Percentiles rank a stretch among this genome's conserved stretches.
Conservation (phyloP, 1,140 invertebrate genomes). For the Colletes gigas region DNA sequence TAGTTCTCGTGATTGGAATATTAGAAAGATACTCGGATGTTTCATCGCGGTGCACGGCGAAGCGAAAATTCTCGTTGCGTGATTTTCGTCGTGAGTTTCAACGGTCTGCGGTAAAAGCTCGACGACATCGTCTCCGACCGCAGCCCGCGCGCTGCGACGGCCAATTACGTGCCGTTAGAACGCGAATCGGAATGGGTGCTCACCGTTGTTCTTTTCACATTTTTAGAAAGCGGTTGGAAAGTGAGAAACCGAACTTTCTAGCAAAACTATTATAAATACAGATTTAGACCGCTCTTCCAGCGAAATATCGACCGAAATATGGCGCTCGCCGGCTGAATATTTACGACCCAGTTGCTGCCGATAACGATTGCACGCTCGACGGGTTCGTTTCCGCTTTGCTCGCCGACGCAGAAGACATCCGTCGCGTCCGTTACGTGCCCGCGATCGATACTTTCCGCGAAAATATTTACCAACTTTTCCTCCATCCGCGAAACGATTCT, state of each 20-base stretch:
- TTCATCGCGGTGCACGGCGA: too few species aligned
- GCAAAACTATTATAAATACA: slow-evolving; percentile 66
- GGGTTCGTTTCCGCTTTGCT: slow-evolving; percentile 2
- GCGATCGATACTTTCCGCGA: not conserved
- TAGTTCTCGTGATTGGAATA: not conserved
- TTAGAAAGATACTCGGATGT: not conserved
- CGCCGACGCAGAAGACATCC: too few species aligned
- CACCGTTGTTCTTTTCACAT: slow-evolving; percentile 69
- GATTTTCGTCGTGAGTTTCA: not conserved
- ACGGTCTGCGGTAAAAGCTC: slow-evolving; percentile 1
- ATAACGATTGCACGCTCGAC: not conserved
- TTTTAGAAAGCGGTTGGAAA: slow-evolving; percentile 71
- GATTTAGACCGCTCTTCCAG: slow-evolving; percentile 21
- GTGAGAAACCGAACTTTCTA: slow-evolving; percentile 66
- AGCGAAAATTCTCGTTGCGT: not conserved
- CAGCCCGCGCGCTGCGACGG: slow-evolving; percentile 48
- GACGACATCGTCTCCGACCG: slow-evolving; percentile 27
- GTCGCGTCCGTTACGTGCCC: too few species aligned
- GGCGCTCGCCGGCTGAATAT: not conserved
- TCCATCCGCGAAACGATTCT: too few species aligned
- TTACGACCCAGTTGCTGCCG: not conserved
- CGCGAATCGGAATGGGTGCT: slow-evolving; percentile 64
- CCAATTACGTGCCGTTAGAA: slow-evolving; percentile 66
- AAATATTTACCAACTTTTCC: not conserved
- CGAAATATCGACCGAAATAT: slow-evolving; percentile 24